Conservation (phyloP, 1,140 invertebrate species). For the Heliconius hermathena region DNA sequence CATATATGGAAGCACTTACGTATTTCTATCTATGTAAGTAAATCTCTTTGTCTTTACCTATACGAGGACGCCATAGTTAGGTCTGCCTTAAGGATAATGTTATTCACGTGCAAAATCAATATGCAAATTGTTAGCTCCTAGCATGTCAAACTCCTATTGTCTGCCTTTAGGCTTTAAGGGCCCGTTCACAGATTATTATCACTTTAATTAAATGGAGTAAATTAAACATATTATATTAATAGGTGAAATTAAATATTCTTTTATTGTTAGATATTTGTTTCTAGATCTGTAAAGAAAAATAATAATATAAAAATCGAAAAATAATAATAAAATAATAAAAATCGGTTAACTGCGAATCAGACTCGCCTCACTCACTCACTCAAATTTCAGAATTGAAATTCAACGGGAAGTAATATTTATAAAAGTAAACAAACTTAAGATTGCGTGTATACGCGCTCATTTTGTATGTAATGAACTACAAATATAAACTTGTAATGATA, state of each 20-base stretch:
- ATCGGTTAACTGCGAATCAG: too few species aligned
- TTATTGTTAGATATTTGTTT: too few species aligned
- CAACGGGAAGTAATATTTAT: too few species aligned
- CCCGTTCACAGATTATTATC: conserved; percentile 24
- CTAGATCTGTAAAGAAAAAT: too few species aligned
- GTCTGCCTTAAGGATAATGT: conserved; percentile 25
- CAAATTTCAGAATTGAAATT: too few species aligned
- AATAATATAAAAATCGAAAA: too few species aligned
- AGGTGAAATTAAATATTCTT: background rate
- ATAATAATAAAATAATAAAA: too few species aligned
- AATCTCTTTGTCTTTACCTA: background rate
- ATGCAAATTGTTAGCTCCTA: conserved; percentile 63
- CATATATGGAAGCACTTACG: background rate
- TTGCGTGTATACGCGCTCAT: too few species aligned
- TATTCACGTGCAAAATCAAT: conserved; percentile 56
- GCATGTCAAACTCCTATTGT: conserved; percentile 60
- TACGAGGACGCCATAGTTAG: conserved; percentile 15
- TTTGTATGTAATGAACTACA: too few species aligned
- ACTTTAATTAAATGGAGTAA: background rate
- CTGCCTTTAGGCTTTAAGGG: conserved; percentile 40
- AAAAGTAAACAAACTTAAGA: too few species aligned
- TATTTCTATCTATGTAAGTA: background rate
- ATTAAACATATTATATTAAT: background rate
- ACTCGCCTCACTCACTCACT: too few species aligned
- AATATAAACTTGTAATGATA: too few species aligned